Evolutionary conservation across 2,797 vertebrate species (phyloP), one percentile per base, ranked within the genome.

Genomic region (Sebastes itinus): DNA sequence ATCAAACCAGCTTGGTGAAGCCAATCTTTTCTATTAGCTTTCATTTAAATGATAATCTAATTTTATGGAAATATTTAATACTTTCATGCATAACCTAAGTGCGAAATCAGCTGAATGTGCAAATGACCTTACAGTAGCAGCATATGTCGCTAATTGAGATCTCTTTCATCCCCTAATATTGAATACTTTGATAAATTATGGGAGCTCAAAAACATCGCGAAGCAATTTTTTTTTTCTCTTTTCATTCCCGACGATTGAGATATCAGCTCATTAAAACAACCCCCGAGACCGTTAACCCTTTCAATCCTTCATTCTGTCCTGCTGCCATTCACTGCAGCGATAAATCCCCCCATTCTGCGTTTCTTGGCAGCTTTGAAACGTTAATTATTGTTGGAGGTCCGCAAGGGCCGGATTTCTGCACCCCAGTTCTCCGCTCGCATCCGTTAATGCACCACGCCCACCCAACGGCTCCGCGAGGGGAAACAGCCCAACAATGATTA

Each of bases 371-470:
- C 86, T 88, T 88, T 88, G 74, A 83, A 86, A 84, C 77, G 58
- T 88, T 91, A 89, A 92, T 93, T 94, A 92, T 74, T 82, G 71
- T 83, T 59, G 64, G 70, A 78, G 73, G 87, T 91, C 92, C 88
- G 81, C 81, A 70, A 69, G 89, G 91, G 82, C 89, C 52, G 56
- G 87, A 92, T 93, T 92, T 87, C 61, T 83, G 84, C 77, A 81
- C 82, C 90, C 75, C 5, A 63, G 32, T 78, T 84, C 82, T 60
- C 58, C 1, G 5, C 63, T 81, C 75, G 23, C 77, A 78, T 87
- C 78, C 71, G 22, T 65, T 59, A 72, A 80, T 65, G 86, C 78
- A 22, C 83, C 82, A 55, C 73, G 78, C 88, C 89, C 93, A 89
- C 91, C 89, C 91, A 88, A 82, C 86, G 22, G 58, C 77, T 80